Evolutionary conservation across 2,888 invertebrate species (phyloP), one percentile per base, ranked within the genome.

Genomic region (Drosophila multiciliata): DNA sequence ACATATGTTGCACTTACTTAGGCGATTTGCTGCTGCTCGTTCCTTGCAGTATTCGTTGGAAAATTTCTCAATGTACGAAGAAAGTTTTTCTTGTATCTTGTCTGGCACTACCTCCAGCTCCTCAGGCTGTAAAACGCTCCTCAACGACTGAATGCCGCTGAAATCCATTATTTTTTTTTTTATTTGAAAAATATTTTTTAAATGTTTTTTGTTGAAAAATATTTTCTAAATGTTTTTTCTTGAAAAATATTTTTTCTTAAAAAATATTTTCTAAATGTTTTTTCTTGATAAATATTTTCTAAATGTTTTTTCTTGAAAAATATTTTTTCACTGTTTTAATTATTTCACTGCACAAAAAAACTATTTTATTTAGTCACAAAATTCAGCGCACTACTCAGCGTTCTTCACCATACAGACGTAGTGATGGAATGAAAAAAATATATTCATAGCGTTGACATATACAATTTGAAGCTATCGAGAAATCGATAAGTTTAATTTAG

Each of bases 101-200:
- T 81, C 82, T 15, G 85, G 84, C 55, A 85, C 75, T 32, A 72
- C 61, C 33, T 78, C 48, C 49, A 89, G 26, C 52, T 85, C 85
- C 11, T 76, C 89, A 5, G 71, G 65, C 23, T 81, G 35, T 50
- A 85, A 76, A 48, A 89, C 62, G n/a, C 17, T 72, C 53, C 23
- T 59, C 54, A 85, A 82, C 55, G 87, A 66, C 66, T 76, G 87
- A 7, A 75, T 60, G 76, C 73, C 89, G 57, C 60, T 58, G 45
- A 86, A 83, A 66, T 81, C 84, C 84, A 85, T 29, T 29, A 6
- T 29, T 23, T 23, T 23, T 23, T 23, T 23, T 29, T 6, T 29
- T 29, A 1, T 29, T 29, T 50, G 2, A 9, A n/a, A 5, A 23
- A 23, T 45, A 8, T 9, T 59, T 29, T 33, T 23, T 23, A 23